Conservation (phyloP, 2,113 vertebrate species). For the Stictonetta naevosa region DNA sequence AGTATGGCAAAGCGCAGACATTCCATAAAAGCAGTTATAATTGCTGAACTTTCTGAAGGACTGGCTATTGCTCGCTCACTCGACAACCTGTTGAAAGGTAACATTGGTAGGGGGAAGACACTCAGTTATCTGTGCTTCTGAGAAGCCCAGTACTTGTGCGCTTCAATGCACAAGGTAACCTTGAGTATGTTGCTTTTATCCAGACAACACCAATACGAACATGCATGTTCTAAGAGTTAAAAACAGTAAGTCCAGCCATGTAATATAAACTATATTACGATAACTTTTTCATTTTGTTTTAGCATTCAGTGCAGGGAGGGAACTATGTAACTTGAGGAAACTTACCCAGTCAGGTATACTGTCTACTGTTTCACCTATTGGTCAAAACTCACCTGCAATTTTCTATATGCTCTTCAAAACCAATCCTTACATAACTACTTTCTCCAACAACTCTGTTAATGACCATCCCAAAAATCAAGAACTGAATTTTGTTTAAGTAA, state of each 20-base stretch:
- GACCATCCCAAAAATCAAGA: accelerated
- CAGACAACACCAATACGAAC: background rate
- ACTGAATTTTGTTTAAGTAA: background rate
- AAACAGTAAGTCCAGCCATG: background rate
- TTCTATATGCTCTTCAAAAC: background rate
- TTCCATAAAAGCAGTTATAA: conserved; percentile 86
- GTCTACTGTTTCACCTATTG: background rate
- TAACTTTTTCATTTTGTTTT: background rate
- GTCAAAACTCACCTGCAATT: background rate
- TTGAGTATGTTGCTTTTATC: background rate
- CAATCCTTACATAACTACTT: background rate
- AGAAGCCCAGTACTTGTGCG: background rate
- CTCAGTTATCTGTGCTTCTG: background rate
- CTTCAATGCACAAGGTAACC: background rate
- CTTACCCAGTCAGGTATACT: background rate
- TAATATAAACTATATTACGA: background rate
- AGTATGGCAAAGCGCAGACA: conserved; percentile 88
- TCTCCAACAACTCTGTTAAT: background rate
- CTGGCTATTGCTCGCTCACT: conserved; percentile 85
- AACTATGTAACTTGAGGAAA: background rate
- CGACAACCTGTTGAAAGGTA: conserved; percentile 79
- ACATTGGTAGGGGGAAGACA: background rate
- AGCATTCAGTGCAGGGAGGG: background rate
- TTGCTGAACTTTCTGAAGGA: conserved; percentile 86
- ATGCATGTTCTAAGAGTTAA: background rate